Base-by-base conservation (phyloP, 2,888 invertebrate species). In the Linyphia triangularis region DNA sequence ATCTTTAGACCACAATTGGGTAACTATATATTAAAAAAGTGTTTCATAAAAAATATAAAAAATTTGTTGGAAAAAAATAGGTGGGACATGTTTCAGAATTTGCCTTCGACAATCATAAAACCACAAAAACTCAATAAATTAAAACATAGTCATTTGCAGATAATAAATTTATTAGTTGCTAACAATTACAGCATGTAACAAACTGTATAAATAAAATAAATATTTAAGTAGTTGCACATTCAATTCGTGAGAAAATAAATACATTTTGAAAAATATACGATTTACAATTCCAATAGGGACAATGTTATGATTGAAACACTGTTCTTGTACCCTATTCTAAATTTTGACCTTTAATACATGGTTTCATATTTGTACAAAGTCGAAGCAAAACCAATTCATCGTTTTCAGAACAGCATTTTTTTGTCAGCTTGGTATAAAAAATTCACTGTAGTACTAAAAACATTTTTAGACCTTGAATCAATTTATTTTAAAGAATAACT, bases 121-220 rank as follows among this genome's bases (percentile, higher is more conserved):
- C n/a, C n/a, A n/a, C n/a, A n/a, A n/a, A n/a, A n/a, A n/a, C n/a
- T 63, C 2, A 28, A 1, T 16, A 26, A 65, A 26, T 65, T 19
- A 13, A 65, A 65, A 30, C n/a, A 1, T 19, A 65, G 13, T 6
- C 7, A 67, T 67, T 19, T 19, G 33, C 19, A 67, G 7, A 19
- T 67, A 67, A 67, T n/a, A 67, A 61, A 61, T 61, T 22, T 61
- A 67, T 67, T 67, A 67, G 30, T 30, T 9, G 33, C 67, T 19
- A n/a, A 63, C 28, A 63, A 26, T 63, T 63, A 26, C 28, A 26
- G 16, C 16, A 28, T 4, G 30, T 63, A 63, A 24, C 43, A 43
- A 43, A 70, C 24, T 40, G 10, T 70, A 70, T 51, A 51, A 51
- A 51, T 51, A 51, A 51, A 51, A 51, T 51, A 51, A 51, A 51